These are phyloP conservation scores for Heliothis virescens DNA, from an alignment of 1,140 invertebrate species.

Conservation along the genomic window DNA sequence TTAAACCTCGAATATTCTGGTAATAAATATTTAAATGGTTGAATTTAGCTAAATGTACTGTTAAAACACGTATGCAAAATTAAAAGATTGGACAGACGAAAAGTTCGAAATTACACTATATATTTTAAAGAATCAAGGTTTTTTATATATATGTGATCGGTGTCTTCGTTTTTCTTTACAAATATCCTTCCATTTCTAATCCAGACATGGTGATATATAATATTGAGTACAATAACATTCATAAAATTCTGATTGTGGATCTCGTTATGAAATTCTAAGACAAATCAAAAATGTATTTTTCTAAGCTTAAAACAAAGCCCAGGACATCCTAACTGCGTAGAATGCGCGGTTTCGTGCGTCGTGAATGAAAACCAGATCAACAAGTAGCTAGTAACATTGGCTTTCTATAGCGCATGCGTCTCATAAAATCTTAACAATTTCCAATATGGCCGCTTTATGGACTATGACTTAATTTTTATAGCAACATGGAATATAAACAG, in stretches of 20 bases:
- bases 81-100: too few relatives aligned
- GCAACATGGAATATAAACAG: conserved; percentile 2
- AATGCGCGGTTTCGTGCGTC: conserved; percentile 73
- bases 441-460: conserved; percentile 67
- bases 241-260: background rate
- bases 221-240: background rate
- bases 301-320: conserved; percentile 31
- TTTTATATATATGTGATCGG: too few relatives aligned
- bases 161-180: too few relatives aligned
- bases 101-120: too few relatives aligned
- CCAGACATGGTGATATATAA: too few relatives aligned
- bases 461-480: conserved; percentile 29
- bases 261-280: background rate
- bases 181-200: too few relatives aligned
- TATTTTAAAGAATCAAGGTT: too few relatives aligned
- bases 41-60: too few relatives aligned
- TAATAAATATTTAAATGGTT: too few relatives aligned
- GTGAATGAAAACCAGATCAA: conserved; percentile 80
- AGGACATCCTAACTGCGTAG: conserved; percentile 63
- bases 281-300: background rate
- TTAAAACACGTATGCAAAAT: too few relatives aligned
- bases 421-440: conserved; percentile 57
- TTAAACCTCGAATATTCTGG: too few relatives aligned
- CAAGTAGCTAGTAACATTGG: conserved; percentile 70
- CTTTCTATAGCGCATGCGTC: conserved; percentile 65